Evolutionary conservation across 2,888 invertebrate species (phyloP).

Genomic region (Drosophila tanythrix): DNA sequence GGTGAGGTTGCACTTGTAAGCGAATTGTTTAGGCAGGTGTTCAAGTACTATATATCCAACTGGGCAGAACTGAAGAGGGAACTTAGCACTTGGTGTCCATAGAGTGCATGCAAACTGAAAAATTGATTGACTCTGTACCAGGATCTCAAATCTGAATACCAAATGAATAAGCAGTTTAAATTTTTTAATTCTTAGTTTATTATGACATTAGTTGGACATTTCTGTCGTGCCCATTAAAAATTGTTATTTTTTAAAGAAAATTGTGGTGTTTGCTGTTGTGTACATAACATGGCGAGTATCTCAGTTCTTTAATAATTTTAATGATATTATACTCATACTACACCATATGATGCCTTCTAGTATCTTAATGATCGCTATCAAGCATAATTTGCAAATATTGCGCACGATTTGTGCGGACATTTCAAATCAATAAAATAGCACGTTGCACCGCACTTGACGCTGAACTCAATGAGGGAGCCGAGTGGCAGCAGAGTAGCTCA

Average conservation of each 20-base stretch:
- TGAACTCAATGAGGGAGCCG: slow-evolving; percentile 7
- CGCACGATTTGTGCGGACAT: slow-evolving; percentile 52
- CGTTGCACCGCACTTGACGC: slow-evolving; percentile 44
- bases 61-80: slow-evolving; percentile 4
- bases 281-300: not conserved
- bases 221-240: not conserved
- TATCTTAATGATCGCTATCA: not conserved
- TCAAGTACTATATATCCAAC: slow-evolving; percentile 44
- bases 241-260: not conserved
- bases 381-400: slow-evolving; percentile 15
- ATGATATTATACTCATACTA: not conserved
- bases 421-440: slow-evolving; percentile 69
- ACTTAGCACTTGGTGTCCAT: not conserved
- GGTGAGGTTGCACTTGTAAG: slow-evolving; percentile 13
- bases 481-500: slow-evolving; percentile 30
- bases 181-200: not conserved
- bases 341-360: not conserved
- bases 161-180: not conserved
- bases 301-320: not conserved
- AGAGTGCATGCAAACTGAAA: slow-evolving; percentile 5
- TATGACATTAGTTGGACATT: not conserved
- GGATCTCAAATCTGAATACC: not conserved
- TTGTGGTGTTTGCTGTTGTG: not conserved
- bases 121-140: not conserved
- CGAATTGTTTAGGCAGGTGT: slow-evolving; percentile 66